A percentile compares a stretch with the other conserved stretches of the same genome.
These are phyloP conservation scores for Dermolepida albohirtum DNA, from an alignment of 2,888 invertebrate species.

Conservation along the genomic window DNA sequence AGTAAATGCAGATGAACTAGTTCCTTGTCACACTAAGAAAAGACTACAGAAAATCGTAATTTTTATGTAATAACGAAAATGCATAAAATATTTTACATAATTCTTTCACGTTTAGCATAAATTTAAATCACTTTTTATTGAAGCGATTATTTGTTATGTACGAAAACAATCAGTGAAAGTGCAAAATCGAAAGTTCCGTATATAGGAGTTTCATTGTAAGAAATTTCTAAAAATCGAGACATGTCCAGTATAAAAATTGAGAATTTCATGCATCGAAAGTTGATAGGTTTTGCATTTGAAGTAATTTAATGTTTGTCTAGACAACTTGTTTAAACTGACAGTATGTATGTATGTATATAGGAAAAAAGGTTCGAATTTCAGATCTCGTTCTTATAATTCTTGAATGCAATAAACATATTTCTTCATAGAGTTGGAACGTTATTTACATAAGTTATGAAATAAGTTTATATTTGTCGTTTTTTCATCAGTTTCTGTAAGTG, in stretches of 20 bases:
- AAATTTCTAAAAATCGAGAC: slow-evolving; percentile 12
- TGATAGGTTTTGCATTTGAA: slow-evolving; percentile 9
- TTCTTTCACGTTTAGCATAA: no score
- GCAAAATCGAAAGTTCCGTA: slow-evolving; percentile 11
- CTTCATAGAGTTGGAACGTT: no score
- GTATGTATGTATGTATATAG: neutral
- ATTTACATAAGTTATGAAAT: no score
- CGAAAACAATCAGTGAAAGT: slow-evolving; percentile 23
- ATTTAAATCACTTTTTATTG: neutral
- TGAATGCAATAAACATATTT: neutral
- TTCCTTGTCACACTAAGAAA: no score
- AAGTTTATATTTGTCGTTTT: no score
- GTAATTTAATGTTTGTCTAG: neutral
- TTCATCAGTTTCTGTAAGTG: no score
- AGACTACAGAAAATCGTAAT: no score
- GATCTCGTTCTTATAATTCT: neutral
- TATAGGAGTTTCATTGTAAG: slow-evolving; percentile 2
- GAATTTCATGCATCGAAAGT: slow-evolving; percentile 26
- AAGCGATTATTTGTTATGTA: neutral
- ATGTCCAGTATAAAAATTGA: slow-evolving; percentile 8
- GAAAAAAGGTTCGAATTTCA: neutral
- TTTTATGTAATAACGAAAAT: no score
- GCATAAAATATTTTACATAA: no score
- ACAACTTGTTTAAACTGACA: neutral
- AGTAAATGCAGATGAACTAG: no score